Base-by-base conservation (phyloP, 2,888 invertebrate genomes). In the Julus scanicus region DNA sequence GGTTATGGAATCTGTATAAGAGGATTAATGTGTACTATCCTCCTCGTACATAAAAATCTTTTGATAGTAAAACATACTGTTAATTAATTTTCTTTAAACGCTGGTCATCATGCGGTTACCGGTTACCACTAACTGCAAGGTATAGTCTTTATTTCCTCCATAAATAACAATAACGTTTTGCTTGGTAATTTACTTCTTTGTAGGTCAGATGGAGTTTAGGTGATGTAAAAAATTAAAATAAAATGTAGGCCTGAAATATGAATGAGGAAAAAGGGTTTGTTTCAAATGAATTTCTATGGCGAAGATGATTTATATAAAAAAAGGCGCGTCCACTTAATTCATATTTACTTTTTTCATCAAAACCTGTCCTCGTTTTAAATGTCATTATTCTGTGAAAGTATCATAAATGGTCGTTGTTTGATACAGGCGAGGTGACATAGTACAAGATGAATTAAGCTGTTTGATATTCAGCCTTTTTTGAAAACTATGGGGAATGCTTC, bases 41-140 rank as follows among this genome's bases (percentile, higher is more conserved):
- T 15, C 20, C 20, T 20, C n/a, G n/a, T n/a, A 9, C 8, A 63
- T 6, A 20, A 15, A 63, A 8, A 4, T 63, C 20, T 63, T 20
- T 0, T 20, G 20, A 4, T 20, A 63, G n/a, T 2, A 20, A 20
- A 29, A 37, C 37, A 6, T 37, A 29, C 15, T 29, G 37, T 37
- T 37, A 80, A 80, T 80, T 80, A 80, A 80, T 80, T 37, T 80
- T 80, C 20, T 80, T 80, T 80, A 80, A 80, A 80, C 80, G 29
- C 20, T 63, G 5, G 29, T 37, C 80, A 80, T 37, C 29, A 29
- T 71, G 71, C 29, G 29, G n/a, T 29, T 71, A 71, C 29, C 29
- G 2, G 71, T 9, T 71, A 71, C 9, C 71, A n/a, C n/a, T n/a
- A n/a, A n/a, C n/a, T n/a, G 8, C 20, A 71, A 29, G 29, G n/a